A percentile compares a stretch with the other conserved stretches of the same genome.
These are phyloP conservation scores for Proterorhinus semilunaris DNA, from an alignment of 2,113 vertebrate species.

Conservation along the genomic window DNA sequence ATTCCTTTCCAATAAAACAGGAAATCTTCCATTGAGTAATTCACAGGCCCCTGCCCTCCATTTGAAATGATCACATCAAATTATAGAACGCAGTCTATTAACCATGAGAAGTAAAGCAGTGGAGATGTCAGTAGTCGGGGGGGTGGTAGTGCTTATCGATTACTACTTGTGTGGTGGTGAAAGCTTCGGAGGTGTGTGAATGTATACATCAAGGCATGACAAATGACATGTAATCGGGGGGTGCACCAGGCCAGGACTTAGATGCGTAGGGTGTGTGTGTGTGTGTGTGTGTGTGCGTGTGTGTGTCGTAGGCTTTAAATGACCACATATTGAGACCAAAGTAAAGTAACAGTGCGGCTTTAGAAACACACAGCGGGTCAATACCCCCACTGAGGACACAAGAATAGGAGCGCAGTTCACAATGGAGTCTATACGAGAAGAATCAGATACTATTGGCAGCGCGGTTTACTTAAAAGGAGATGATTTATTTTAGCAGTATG, in stretches of 20 bases:
- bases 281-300: background rate
- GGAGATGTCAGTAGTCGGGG: constrained; percentile 1
- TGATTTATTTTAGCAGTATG: background rate
- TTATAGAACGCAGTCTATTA: background rate
- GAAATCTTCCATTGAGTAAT: too few relatives aligned
- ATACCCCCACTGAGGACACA: constrained; percentile 12
- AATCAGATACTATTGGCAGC: constrained; percentile 3
- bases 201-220: constrained; percentile 35
- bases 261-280: too few relatives aligned
- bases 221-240: constrained; percentile 5
- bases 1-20: too few relatives aligned
- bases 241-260: constrained; percentile 11
- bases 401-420: background rate
- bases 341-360: background rate
- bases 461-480: background rate
- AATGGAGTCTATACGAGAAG: background rate
- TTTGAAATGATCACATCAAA: too few relatives aligned
- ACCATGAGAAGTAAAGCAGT: constrained; percentile 13
- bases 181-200: constrained; percentile 38
- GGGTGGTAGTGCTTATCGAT: constrained; percentile 47
- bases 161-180: background rate
- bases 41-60: too few relatives aligned
- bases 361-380: constrained; percentile 10
- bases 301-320: constrained; percentile 12
- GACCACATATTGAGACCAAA: constrained; percentile 15